Evolutionary conservation across 2,797 vertebrate genomes (phyloP).

Genomic region (Lindbergichthys nudifrons): DNA sequence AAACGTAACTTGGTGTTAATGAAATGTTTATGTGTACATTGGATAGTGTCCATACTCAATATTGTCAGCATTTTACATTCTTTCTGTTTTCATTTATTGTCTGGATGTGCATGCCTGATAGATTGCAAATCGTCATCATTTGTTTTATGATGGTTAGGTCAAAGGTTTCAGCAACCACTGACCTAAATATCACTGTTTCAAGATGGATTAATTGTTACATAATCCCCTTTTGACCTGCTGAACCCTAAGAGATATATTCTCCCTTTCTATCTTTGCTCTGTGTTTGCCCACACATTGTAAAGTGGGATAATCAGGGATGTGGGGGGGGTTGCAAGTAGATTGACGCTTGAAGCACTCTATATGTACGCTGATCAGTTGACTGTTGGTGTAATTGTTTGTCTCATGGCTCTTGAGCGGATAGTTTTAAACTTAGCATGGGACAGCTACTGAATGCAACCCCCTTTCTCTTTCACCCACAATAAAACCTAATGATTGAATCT

Average conservation of each 20-base stretch:
- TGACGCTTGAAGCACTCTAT: conserved; percentile 38
- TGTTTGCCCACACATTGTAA: conserved; percentile 60
- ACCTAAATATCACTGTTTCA: neutral
- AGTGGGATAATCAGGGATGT: conserved; percentile 53
- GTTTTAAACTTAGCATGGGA: neutral
- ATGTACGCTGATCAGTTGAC: neutral
- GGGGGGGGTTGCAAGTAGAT: conserved; percentile 35
- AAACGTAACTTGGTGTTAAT: no score
- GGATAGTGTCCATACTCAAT: no score
- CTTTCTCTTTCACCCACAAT: neutral
- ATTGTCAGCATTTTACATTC: no score
- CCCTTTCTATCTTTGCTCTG: conserved; percentile 32
- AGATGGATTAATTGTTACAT: neutral
- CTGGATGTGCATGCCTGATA: no score
- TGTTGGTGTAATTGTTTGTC: conserved; percentile 18
- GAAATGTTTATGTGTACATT: no score
- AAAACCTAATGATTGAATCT: neutral
- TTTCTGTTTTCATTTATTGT: no score
- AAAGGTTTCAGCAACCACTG: neutral
- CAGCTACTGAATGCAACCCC: neutral
- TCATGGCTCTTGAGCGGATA: neutral
- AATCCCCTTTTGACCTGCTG: conserved; percentile 22
- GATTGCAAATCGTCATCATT: neutral
- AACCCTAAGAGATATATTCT: conserved; percentile 37
- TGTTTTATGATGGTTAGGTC: neutral